A percentile compares a stretch with the other conserved stretches of the same genome.
Conservation (phyloP, 2,888 invertebrate genomes). For the Torymus tubicola region DNA sequence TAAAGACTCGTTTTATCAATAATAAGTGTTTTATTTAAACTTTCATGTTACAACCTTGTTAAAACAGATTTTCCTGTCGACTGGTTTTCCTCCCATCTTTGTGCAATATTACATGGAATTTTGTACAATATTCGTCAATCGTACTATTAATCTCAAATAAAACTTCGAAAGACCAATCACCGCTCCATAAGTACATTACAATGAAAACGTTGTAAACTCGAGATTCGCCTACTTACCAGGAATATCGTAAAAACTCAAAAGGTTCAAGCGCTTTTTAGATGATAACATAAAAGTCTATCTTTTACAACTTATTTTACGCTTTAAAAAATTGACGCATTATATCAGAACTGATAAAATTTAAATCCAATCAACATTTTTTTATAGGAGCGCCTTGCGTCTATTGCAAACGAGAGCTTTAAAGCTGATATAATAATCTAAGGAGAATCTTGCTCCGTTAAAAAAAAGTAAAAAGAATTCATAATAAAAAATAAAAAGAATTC, state of each 20-base stretch:
- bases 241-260: constrained; percentile 35
- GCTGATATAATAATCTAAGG: constrained; percentile 7
- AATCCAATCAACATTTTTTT: constrained; percentile 37
- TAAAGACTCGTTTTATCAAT: too few species aligned
- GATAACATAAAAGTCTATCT: constrained; percentile 30
- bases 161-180: too few species aligned
- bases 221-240: constrained; percentile 21
- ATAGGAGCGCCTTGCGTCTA: neutral
- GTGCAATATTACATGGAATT: too few species aligned
- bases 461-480: neutral
- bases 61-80: too few species aligned
- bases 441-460: neutral
- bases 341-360: constrained; percentile 36
- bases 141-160: too few species aligned
- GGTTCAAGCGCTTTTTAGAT: constrained; percentile 30
- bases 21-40: too few species aligned
- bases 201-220: constrained; percentile 2
- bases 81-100: too few species aligned
- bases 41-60: too few species aligned
- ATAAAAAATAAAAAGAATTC: neutral
- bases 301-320: constrained; percentile 38
- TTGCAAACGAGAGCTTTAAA: neutral
- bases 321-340: constrained; percentile 38
- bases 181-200: neutral
- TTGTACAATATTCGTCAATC: too few species aligned